These are phyloP conservation scores for Archaeoteleia sp. DNA, from an alignment of 2,888 invertebrate genomes.

Conservation along the genomic window DNA sequence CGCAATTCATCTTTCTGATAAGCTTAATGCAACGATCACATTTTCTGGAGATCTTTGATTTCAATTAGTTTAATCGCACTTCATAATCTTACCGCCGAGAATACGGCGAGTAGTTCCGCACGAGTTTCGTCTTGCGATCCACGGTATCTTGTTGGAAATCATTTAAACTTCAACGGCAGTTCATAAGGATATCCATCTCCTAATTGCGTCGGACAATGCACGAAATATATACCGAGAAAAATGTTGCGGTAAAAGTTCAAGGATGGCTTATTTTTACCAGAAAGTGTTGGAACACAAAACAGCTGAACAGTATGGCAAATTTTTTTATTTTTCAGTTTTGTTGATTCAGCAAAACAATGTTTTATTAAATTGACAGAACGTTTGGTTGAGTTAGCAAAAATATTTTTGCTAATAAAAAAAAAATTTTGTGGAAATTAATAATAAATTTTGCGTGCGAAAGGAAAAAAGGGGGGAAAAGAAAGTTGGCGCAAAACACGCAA, in stretches of 20 bases:
- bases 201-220: slow-evolving; percentile 34
- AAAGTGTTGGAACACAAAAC: no score
- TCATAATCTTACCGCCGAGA: slow-evolving; percentile 39
- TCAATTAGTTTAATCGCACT: slow-evolving; percentile 51
- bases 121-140: slow-evolving; percentile 35
- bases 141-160: slow-evolving; percentile 39
- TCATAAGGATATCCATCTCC: slow-evolving; percentile 48
- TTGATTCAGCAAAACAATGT: no score
- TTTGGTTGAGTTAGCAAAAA: no score
- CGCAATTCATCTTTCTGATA: slow-evolving; percentile 25
- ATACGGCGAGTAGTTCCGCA: slow-evolving; percentile 28
- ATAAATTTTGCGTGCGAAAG: neutral
- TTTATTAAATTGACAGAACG: no score
- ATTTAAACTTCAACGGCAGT: slow-evolving; percentile 47
- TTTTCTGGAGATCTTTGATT: slow-evolving; percentile 44
- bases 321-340: no score
- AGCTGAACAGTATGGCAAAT: no score
- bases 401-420: no score
- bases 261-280: no score
- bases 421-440: no score
- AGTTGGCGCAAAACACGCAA: slow-evolving; percentile 15
- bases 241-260: no score
- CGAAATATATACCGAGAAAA: slow-evolving; percentile 24
- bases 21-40: slow-evolving; percentile 41
- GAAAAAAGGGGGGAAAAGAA: neutral